Evolutionary conservation across 92 coral and sea anemone genomes (phyloP), one percentile per base, ranked within the genome.

Genomic region (Heteractis magnifica): DNA sequence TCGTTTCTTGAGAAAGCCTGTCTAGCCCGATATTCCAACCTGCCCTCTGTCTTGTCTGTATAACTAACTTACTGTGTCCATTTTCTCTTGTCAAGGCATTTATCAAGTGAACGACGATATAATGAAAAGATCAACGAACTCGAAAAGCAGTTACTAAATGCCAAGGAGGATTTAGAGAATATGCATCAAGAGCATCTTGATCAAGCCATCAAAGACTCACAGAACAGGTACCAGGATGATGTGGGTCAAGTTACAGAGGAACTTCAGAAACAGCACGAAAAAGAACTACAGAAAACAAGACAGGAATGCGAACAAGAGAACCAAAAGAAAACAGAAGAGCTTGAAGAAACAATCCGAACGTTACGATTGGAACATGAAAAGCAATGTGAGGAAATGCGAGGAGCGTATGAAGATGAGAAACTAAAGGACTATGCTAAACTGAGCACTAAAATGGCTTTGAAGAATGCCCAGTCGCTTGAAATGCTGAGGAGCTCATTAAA

Each of bases 401-500:
- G 93, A 16, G 73, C 68, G 19, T 90, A 85, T 52, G 89, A 94
- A 64, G 98, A 97, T 10, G 92, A 89, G 50, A 92, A 88, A 56
- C 14, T 94, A 41, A 93, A 89, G 78, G 94, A 94, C 65, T 85
- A 90, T 50, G 95, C 92, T 9, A 93, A 87, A 75, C 64, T 94
- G 19, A 90, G 95, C 83, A 86, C 92, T 50, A 86, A 85, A 79
- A 77, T 92, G 90, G 94, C 94, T 9, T 44, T 92, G 88, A 91
- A 91, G 82, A 88, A 80, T 74, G 98, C 92, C 0, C 94, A 93
- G 84, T 87, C 92, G 16, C 80, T 93, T 60, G 98, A 93, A 76
- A 87, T 49, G 76, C 81, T 90, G 78, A 92, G 98, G 70, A 78
- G 68, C 13, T 76, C 88, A 52, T 87, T 93, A 14, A 82, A 74